These are phyloP conservation scores for Arbacia lixula DNA, from an alignment of 53 echinoderm and acorn worm genomes.

Conservation along the genomic window DNA sequence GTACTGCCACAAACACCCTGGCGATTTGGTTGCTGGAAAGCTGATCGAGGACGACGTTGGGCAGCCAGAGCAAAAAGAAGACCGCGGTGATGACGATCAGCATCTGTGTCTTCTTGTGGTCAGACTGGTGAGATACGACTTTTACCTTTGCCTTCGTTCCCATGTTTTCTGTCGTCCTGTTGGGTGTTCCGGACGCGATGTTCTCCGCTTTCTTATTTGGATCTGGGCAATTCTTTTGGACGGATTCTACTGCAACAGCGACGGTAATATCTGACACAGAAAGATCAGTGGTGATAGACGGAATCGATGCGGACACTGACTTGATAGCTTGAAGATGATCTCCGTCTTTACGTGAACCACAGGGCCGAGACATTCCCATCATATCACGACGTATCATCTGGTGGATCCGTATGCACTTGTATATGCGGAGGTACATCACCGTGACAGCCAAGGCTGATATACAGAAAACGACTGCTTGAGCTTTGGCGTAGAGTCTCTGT, in stretches of 20 bases:
- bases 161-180: background rate
- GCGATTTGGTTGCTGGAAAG: background rate
- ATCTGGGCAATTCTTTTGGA: background rate
- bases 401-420: background rate
- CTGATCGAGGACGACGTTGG: conserved; percentile 21
- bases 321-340: background rate
- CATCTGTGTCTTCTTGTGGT: conserved; percentile 10
- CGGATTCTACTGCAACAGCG: background rate
- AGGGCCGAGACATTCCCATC: background rate
- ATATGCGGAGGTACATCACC: conserved; percentile 5
- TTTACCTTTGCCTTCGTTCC: background rate
- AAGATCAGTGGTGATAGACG: background rate
- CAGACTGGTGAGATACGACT: background rate
- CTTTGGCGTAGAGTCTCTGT: background rate
- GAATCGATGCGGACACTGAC: background rate
- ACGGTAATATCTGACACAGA: background rate
- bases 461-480: conserved; percentile 10
- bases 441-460: background rate
- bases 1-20: background rate
- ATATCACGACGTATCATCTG: background rate
- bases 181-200: background rate
- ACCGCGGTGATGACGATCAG: conserved; percentile 33
- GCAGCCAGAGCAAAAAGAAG: conserved; percentile 24
- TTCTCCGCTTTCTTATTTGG: background rate
- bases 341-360: background rate